Conservation (phyloP, 2,113 vertebrate species). For the Bufo bufo region DNA sequence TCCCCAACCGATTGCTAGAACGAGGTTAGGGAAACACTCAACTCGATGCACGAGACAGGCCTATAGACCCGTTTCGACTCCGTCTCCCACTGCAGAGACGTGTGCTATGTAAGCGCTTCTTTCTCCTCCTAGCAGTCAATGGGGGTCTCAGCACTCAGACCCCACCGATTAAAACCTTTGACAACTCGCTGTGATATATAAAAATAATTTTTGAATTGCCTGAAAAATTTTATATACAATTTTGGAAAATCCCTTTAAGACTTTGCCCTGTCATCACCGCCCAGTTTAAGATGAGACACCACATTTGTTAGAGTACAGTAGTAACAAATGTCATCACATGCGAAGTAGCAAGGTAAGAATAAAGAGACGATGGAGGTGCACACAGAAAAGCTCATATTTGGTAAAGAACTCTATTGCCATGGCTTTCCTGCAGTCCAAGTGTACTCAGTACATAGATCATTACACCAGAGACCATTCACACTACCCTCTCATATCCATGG, state of each 20-base stretch:
- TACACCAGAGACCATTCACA: background rate
- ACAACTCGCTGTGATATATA: too few species aligned
- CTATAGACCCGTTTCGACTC: too few species aligned
- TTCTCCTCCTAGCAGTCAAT: too few species aligned
- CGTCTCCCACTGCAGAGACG: too few species aligned
- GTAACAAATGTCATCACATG: background rate
- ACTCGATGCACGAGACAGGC: too few species aligned
- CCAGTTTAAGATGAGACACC: background rate
- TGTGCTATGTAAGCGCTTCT: too few species aligned
- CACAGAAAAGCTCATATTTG: conserved; percentile 1
- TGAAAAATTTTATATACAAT: too few species aligned
- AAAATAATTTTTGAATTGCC: too few species aligned
- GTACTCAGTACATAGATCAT: background rate
- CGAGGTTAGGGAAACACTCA: too few species aligned
- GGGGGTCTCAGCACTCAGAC: too few species aligned
- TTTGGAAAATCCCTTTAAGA: background rate
- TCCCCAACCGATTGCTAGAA: too few species aligned
- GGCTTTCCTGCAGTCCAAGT: background rate
- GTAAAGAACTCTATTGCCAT: background rate
- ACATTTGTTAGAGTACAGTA: background rate
- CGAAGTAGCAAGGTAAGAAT: background rate
- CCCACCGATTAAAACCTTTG: too few species aligned
- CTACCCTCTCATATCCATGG: background rate
- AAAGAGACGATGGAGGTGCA: background rate
- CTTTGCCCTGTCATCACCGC: background rate